Percentiles rank a stretch among this genome's conserved stretches.
These are phyloP conservation scores for Anhinga anhinga DNA, from an alignment of 2,113 vertebrate genomes.

Conservation along the genomic window DNA sequence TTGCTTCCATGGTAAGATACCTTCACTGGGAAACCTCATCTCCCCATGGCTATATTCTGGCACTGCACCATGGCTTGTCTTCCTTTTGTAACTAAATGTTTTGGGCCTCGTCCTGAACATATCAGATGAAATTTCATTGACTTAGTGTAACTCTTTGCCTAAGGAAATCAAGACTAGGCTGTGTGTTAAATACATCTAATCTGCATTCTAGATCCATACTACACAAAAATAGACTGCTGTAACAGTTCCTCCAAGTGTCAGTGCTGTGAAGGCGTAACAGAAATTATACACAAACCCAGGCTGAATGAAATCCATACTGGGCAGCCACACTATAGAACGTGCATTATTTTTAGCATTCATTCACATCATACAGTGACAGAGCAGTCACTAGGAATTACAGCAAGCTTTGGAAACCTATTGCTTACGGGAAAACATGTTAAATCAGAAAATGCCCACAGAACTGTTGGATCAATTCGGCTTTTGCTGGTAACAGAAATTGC, in stretches of 20 bases:
- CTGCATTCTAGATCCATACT: neutral
- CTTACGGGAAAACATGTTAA: neutral
- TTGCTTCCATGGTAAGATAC: neutral
- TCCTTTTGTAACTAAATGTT: neutral
- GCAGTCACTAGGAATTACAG: neutral
- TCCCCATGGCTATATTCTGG: neutral
- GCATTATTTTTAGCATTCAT: constrained; percentile 18
- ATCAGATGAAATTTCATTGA: neutral
- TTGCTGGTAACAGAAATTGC: neutral
- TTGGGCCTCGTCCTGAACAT: neutral
- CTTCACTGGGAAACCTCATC: neutral
- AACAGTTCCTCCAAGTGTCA: neutral
- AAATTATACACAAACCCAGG: neutral
- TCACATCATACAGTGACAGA: neutral
- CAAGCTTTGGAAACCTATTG: neutral
- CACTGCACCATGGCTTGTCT: neutral
- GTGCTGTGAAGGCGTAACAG: neutral
- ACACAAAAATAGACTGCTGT: neutral
- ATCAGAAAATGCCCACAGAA: neutral
- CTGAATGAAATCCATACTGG: neutral
- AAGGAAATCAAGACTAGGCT: neutral
- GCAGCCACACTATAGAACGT: neutral
- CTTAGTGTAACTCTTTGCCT: neutral
- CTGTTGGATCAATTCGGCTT: neutral
- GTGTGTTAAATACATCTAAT: neutral